These are phyloP conservation scores for Archips xylosteana DNA, from an alignment of 2,888 invertebrate genomes.

Conservation along the genomic window DNA sequence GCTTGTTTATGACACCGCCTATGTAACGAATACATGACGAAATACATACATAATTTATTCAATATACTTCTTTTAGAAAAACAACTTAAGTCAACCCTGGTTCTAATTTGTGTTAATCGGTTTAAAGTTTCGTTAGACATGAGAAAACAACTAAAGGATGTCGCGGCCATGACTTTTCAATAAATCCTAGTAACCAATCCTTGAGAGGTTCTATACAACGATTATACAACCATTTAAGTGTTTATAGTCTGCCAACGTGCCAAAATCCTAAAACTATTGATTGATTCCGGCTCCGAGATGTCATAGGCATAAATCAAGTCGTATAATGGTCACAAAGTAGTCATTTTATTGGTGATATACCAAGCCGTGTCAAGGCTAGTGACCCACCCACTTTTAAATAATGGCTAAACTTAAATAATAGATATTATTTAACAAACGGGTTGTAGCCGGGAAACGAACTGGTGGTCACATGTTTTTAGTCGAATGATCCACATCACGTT, in stretches of 20 bases:
- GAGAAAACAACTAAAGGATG: slow-evolving; percentile 11
- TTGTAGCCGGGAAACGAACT: not conserved
- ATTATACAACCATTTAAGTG: slow-evolving; percentile 5
- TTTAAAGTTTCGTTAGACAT: slow-evolving; percentile 6
- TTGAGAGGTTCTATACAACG: slow-evolving; percentile 6
- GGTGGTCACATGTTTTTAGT: slow-evolving; percentile 15
- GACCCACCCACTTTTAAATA: slow-evolving; percentile 24
- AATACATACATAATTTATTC: not conserved
- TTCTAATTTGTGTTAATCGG: slow-evolving; percentile 11
- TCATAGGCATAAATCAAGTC: slow-evolving; percentile 33
- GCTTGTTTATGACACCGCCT: not conserved
- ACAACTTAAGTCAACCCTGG: slow-evolving; percentile 2
- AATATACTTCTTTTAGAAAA: not conserved
- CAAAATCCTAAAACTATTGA: slow-evolving; percentile 17
- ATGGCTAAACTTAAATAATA: slow-evolving; percentile 31
- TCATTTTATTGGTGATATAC: slow-evolving; percentile 17
- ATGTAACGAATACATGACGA: not conserved
- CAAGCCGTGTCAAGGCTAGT: slow-evolving; percentile 35
- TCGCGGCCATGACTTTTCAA: slow-evolving; percentile 1
- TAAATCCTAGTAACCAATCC: slow-evolving; percentile 12
- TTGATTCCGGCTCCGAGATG: slow-evolving; percentile 33
- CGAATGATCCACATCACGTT: slow-evolving; percentile 9
- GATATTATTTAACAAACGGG: slow-evolving; percentile 7
- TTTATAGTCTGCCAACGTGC: slow-evolving; percentile 7
- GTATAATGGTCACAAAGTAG: slow-evolving; percentile 25